phyloP scores from a whole-genome alignment of 2,888 invertebrate species.

The Kryphioiulus occultus region DNA sequence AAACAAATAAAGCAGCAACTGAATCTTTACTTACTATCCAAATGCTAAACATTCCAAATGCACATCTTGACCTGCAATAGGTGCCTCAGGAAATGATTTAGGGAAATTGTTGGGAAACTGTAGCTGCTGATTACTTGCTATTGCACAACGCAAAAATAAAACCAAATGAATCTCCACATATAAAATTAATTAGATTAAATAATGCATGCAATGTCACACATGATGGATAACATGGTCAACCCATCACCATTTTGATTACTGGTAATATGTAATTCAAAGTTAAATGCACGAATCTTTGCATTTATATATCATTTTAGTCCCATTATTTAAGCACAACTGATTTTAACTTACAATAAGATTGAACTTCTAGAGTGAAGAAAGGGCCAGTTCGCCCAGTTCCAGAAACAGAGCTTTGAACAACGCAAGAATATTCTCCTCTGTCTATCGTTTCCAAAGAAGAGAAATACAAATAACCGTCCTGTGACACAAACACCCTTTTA shows the following conservation, averaged over 20 bases:
- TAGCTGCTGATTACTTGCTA: slow-evolving; percentile 85
- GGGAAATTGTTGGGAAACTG: slow-evolving; percentile 95
- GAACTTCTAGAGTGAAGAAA: slow-evolving; percentile 81
- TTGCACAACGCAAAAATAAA: slow-evolving; percentile 56
- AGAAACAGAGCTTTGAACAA: slow-evolving; percentile 85
- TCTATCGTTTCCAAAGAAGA: slow-evolving; percentile 91
- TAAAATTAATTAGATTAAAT: no score
- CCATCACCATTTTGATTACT: no score
- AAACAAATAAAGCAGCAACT: neutral
- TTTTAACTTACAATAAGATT: slow-evolving; percentile 74
- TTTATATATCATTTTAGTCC: no score
- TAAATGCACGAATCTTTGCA: no score
- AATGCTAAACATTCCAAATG: slow-evolving; percentile 93
- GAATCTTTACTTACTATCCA: slow-evolving; percentile 77
- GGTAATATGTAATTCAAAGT: no score
- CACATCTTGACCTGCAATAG: slow-evolving; percentile 87
- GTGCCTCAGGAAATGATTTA: slow-evolving; percentile 92
- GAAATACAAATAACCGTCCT: slow-evolving; percentile 93
- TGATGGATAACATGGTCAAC: no score
- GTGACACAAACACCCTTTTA: slow-evolving; percentile 88
- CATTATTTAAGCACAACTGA: no score
- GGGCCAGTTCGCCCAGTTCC: slow-evolving; percentile 90
- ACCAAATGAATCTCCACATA: no score
- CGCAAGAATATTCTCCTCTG: slow-evolving; percentile 88
- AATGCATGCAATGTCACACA: no score